Conservation (phyloP, 2,797 vertebrate genomes). For the Enteromius radiatus region DNA sequence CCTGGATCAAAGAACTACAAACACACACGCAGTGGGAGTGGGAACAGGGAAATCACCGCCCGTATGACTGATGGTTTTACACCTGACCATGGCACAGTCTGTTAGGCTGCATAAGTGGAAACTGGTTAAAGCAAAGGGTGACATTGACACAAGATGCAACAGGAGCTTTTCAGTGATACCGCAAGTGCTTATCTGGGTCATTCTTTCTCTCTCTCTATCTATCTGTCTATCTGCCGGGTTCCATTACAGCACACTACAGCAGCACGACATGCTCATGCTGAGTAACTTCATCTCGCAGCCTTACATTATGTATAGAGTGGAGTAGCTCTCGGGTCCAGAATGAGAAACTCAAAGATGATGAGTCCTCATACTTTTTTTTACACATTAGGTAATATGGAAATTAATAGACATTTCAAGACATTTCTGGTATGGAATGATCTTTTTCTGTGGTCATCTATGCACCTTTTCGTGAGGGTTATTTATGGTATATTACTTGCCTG, state of each 20-base stretch:
- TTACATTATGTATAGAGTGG: constrained; percentile 73
- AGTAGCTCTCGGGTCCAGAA: constrained; percentile 23
- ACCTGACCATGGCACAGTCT: constrained; percentile 20
- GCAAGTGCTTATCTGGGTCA: constrained; percentile 28
- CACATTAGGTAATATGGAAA: not conserved
- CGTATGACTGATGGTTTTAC: constrained; percentile 21
- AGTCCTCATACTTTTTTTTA: not conserved
- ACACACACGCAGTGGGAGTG: constrained; percentile 5
- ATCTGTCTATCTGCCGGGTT: constrained; percentile 42
- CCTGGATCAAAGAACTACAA: constrained; percentile 91
- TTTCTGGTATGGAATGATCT: not conserved
- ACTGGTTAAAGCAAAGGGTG: constrained; percentile 24
- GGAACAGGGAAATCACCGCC: constrained; percentile 10
- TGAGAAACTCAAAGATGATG: not conserved
- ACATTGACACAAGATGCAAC: constrained; percentile 24
- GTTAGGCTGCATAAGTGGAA: constrained; percentile 28
- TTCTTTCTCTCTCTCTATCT: constrained; percentile 19
- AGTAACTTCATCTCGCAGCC: constrained; percentile 64
- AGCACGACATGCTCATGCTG: constrained; percentile 58
- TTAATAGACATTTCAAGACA: not conserved
- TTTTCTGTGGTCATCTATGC: not conserved
- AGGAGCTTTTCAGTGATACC: constrained; percentile 11
- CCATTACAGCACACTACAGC: constrained; percentile 39
- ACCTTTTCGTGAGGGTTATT: not conserved
- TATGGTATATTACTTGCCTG: not conserved